These are phyloP conservation scores for Pterophyllum scalare DNA, from an alignment of 2,113 vertebrate species.

Conservation along the genomic window DNA sequence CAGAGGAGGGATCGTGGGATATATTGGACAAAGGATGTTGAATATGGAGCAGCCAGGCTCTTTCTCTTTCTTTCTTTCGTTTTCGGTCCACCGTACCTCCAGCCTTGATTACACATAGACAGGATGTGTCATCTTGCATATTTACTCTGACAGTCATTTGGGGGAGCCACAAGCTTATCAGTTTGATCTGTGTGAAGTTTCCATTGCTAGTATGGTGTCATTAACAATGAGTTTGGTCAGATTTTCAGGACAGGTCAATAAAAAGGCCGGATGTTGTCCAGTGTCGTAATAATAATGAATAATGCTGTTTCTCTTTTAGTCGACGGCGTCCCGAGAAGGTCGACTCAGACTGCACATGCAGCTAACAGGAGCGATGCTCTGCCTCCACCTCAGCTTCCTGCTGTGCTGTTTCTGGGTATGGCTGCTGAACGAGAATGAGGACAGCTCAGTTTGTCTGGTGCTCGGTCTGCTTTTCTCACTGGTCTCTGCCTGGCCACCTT, in stretches of 20 bases:
- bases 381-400: slow-evolving; percentile 87
- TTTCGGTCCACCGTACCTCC: too few species aligned
- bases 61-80: too few species aligned
- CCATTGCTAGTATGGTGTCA: not conserved
- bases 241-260: not conserved
- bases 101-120: not conserved
- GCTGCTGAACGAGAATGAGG: fast-evolving
- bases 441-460: slow-evolving; percentile 46
- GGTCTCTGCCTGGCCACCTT: slow-evolving; percentile 75
- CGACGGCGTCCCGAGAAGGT: slow-evolving; percentile 77
- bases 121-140: not conserved
- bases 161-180: not conserved
- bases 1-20: not conserved
- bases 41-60: too few species aligned
- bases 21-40: not conserved
- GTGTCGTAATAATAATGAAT: fast-evolving
- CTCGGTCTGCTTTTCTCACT: slow-evolving; percentile 76
- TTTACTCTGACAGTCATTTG: not conserved
- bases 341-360: slow-evolving; percentile 80
- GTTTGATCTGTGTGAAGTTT: not conserved
- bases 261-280: not conserved
- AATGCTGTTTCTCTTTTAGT: slow-evolving; percentile 40
- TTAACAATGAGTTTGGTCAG: not conserved
- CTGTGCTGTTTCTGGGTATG: slow-evolving; percentile 46
- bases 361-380: slow-evolving; percentile 80